Evolutionary conservation across 2,113 vertebrate genomes (phyloP).

Genomic region (Plecturocebus donacophilus): DNA sequence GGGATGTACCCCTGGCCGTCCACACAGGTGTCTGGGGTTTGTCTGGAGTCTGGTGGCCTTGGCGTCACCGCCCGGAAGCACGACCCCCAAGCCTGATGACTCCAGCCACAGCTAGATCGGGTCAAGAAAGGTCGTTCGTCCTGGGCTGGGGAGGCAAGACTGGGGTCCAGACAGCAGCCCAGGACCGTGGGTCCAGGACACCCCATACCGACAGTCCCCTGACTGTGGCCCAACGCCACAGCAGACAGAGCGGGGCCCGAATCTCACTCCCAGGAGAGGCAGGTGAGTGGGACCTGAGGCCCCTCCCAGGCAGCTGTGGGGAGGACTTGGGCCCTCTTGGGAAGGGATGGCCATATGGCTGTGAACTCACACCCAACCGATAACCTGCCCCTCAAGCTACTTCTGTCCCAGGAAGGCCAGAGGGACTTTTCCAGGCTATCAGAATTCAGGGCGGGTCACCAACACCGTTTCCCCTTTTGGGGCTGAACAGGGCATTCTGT

Average conservation of each 20-base stretch:
- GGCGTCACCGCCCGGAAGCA: not conserved
- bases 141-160: not conserved
- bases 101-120: rapidly evolving
- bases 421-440: constrained; percentile 60
- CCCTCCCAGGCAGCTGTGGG: not conserved
- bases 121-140: rapidly evolving
- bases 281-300: rapidly evolving
- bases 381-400: not conserved
- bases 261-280: not conserved
- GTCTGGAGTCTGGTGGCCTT: not conserved
- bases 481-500: constrained; percentile 28
- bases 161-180: not conserved
- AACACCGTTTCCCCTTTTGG: constrained; percentile 77
- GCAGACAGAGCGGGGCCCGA: not conserved
- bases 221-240: no score
- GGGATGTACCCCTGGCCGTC: not conserved
- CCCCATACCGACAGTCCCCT: not conserved
- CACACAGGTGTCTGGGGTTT: not conserved
- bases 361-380: not conserved
- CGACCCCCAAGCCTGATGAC: rapidly evolving
- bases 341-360: no score
- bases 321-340: not conserved
- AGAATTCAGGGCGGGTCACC: constrained; percentile 53
- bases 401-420: constrained; percentile 41
- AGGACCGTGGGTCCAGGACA: not conserved